These are phyloP conservation scores for Conger conger DNA, from an alignment of 2,113 vertebrate genomes.

Conservation along the genomic window DNA sequence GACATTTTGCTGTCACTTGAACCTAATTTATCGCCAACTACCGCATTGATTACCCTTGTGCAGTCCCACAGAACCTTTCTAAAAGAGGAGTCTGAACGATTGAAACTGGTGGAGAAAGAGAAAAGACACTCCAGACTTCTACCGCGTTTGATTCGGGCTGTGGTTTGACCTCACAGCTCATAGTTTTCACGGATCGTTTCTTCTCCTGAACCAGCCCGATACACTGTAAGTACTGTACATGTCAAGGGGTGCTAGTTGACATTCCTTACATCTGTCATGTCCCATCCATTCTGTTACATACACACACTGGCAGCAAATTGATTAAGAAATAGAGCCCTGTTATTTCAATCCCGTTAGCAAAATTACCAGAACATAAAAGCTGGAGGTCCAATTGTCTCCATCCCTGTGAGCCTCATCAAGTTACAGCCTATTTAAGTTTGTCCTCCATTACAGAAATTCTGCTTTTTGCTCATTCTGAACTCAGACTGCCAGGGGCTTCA, in stretches of 20 bases:
- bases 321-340: constrained; percentile 1
- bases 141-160: not conserved
- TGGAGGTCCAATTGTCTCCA: constrained; percentile 7
- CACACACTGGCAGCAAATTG: not conserved
- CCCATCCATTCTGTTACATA: not conserved
- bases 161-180: not conserved
- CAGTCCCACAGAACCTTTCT: constrained; percentile 42
- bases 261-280: not conserved
- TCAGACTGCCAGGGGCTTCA: constrained; percentile 58
- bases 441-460: constrained; percentile 17
- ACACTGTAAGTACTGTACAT: not conserved
- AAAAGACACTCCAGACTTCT: not conserved
- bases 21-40: constrained; percentile 70
- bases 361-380: not conserved
- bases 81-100: constrained; percentile 48
- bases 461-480: constrained; percentile 42
- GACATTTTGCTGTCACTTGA: constrained; percentile 70
- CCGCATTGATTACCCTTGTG: constrained; percentile 75
- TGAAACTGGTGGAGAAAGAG: constrained; percentile 17
- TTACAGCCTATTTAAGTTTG: not conserved
- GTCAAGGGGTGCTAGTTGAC: not conserved
- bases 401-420: not conserved
- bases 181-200: not conserved
- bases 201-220: not conserved
- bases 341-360: constrained; percentile 18